Percentiles rank a stretch among this genome's conserved stretches.
phyloP scores from a whole-genome alignment of 2,888 invertebrate genomes.

The Pandemis heparana region DNA sequence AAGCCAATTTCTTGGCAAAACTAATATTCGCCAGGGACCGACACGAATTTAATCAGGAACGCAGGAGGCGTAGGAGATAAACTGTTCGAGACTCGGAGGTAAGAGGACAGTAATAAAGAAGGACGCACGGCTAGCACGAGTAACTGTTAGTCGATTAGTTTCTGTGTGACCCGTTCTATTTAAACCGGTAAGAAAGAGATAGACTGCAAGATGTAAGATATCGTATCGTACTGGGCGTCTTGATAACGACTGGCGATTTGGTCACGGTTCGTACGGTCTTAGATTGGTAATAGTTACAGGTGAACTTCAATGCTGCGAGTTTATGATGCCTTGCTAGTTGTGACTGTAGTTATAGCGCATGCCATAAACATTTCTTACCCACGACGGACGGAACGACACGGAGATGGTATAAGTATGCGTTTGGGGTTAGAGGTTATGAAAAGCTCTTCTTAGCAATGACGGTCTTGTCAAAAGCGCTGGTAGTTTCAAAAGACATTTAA shows the following conservation, averaged over 20 bases:
- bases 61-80: constrained; percentile 26
- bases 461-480: too few species aligned
- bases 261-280: not conserved
- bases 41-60: constrained; percentile 33
- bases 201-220: not conserved
- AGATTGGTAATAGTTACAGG: constrained; percentile 21
- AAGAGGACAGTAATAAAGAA: constrained; percentile 15
- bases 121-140: not conserved
- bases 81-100: constrained; percentile 11
- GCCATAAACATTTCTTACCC: not conserved
- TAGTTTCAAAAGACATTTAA: too few species aligned
- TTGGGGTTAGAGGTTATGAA: too few species aligned
- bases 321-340: constrained; percentile 12
- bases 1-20: constrained; percentile 35
- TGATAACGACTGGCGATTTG: constrained; percentile 2
- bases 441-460: too few species aligned
- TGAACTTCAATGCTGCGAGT: not conserved
- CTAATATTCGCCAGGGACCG: constrained; percentile 33
- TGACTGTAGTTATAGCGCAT: not conserved
- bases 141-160: constrained; percentile 3
- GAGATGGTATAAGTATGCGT: too few species aligned
- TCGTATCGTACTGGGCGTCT: too few species aligned
- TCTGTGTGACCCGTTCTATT: not conserved
- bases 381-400: too few species aligned
- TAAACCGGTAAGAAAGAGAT: not conserved